Evolutionary conservation across 2,888 invertebrate species (phyloP), one percentile per base, ranked within the genome.

Genomic region (Prosopocoilus inquinatus): DNA sequence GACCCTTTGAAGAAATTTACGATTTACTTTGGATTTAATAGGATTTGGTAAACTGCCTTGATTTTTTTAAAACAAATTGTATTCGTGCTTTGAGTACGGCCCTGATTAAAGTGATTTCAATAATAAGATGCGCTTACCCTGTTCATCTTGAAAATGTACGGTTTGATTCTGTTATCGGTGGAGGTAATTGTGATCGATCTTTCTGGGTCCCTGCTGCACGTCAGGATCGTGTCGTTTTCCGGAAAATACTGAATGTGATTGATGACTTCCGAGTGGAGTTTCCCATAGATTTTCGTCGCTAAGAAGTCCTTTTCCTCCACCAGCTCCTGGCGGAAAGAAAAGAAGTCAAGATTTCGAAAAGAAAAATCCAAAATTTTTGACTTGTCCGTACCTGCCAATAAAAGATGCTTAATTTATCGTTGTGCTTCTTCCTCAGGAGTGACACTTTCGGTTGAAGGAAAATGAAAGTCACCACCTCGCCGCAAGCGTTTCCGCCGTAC

Each of bases 131-230:
- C 7, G 20, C 60, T 65, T 70, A 84, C 85, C 72, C 81, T 78
- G 15, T 77, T 74, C 47, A 84, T 79, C 64, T 78, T 81, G 61
- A 83, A 84, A 13, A 81, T 71, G 57, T 82, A 82, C 43, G 82
- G 80, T 15, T 79, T 74, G 54, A 81, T 71, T 55, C 79, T 80
- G 15, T 79, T 80, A 1, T 78, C 75, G n/a, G 79, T 68, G 62
- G 81, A 78, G 50, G 71, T 73, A 55, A 81, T 68, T 62, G 79
- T 63, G 9, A 85, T 70, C 9, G 84, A 82, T 51, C 74, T 75
- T n/a, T 72, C 68, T 0, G 77, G 71, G 67, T 84, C 84, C 64
- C 79, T 80, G 36, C 85, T 82, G 70, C 84, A 85, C 54, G 82
- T 80, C 50, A 82, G 67, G 43, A 85, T 64, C 5, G 81, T 74